Conservation (phyloP, 1,140 invertebrate species). For the Andricus grossulariae region DNA sequence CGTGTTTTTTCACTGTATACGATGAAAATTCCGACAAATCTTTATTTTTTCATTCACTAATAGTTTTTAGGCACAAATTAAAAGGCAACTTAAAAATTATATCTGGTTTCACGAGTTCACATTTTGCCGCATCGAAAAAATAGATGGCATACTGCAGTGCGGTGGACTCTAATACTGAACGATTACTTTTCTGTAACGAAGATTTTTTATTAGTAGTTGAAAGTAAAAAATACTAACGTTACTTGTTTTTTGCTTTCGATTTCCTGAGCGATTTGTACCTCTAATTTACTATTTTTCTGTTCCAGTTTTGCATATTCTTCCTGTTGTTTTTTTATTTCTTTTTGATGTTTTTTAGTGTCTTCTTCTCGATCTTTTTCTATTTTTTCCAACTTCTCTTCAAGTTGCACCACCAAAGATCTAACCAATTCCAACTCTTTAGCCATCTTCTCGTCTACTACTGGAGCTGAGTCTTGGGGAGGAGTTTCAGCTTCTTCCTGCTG, state of each 20-base stretch:
- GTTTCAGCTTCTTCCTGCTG: slow-evolving; percentile 55
- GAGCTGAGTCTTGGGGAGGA: slow-evolving; percentile 49
- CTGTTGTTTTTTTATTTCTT: slow-evolving; percentile 53
- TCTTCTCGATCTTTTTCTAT: slow-evolving; percentile 60
- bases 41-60: no score
- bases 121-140: no score
- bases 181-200: no score
- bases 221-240: slow-evolving; percentile 60
- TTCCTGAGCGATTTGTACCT: slow-evolving; percentile 70
- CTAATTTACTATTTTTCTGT: slow-evolving; percentile 55
- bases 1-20: no score
- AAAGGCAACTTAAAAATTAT: no score
- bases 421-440: slow-evolving; percentile 70
- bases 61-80: no score
- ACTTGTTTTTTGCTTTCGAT: slow-evolving; percentile 69
- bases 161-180: neutral
- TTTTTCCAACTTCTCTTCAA: slow-evolving; percentile 68
- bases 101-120: no score
- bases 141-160: no score
- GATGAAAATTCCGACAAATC: no score
- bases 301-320: slow-evolving; percentile 64
- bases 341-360: slow-evolving; percentile 63
- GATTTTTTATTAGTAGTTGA: neutral
- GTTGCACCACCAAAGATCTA: slow-evolving; percentile 62
- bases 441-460: slow-evolving; percentile 63